Base-by-base conservation (phyloP, 2,888 invertebrate genomes). In the Diaprepes abbreviatus region DNA sequence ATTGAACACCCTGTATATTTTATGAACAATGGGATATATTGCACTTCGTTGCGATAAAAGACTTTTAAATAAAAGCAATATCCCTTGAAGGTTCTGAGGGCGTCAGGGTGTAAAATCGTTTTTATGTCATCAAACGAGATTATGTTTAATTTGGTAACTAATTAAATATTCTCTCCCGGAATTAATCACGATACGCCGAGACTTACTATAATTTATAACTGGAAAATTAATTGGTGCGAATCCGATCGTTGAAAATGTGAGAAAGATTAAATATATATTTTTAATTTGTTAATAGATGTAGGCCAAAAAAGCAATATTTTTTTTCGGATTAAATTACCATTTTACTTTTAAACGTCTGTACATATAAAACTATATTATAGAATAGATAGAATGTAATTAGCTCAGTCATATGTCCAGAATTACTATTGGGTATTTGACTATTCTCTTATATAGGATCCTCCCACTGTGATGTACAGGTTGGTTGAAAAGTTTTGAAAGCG, bases 71-170 rank as follows among this genome's bases (percentile, higher is more conserved):
- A 5, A 21, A 4, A 6, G 38, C 16, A 3, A 14, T 16, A 38
- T 14, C 38, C 1, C 7, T 16, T 14, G 6, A 38, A 5, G 9
- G 16, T 14, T 50, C 9, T 16, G 16, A 31, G 28, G 28, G 48
- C 6, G 28, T 1, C 19, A 21, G 19, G 21, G 12, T 45, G 45
- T 50, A 16, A 50, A 50, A 28, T 50, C 10, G 48, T 50, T 28
- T 28, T 50, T 7, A 50, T 50, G 48, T 50, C 48, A 16, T 28
- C 48, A 50, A 28, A 16, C 16, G 28, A 50, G 48, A 50, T 50
- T 50, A 50, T 50, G 48, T 50, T 50, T 31, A 50, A 50, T 50
- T 50, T 28, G 48, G 28, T 50, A 28, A 28, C 28, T 50, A 50
- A 50, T 50, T 50, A 50, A 50, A 50, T 50, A 28, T 50, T 50